These are phyloP conservation scores for Crossocerus cetratus DNA, from an alignment of 2,888 invertebrate genomes.

Conservation along the genomic window DNA sequence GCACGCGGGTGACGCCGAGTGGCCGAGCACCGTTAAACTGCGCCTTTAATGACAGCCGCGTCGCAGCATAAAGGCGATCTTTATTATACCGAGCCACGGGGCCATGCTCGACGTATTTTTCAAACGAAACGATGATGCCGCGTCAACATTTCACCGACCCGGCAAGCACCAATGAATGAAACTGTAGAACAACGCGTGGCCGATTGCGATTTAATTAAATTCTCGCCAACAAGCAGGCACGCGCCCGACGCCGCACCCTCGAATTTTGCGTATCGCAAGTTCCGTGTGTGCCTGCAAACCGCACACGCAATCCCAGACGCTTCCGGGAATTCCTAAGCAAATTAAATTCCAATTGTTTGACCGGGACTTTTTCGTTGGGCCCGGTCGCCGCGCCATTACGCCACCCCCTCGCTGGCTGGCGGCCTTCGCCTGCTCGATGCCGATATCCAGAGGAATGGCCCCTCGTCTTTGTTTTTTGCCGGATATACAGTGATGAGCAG, in stretches of 20 bases:
- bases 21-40: too few relatives aligned
- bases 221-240: neutral
- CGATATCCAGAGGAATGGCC: neutral
- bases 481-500: neutral
- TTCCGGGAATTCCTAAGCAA: neutral
- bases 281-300: neutral
- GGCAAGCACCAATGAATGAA: neutral
- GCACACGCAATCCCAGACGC: too few relatives aligned
- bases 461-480: neutral
- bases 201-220: slow-evolving; percentile 2
- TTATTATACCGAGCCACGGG: too few relatives aligned
- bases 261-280: neutral
- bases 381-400: too few relatives aligned
- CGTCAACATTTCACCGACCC: neutral
- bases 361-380: neutral
- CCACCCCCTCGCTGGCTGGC: neutral
- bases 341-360: slow-evolving; percentile 1
- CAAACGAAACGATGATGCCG: neutral
- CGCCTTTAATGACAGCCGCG: too few relatives aligned
- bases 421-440: neutral
- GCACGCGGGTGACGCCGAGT: neutral
- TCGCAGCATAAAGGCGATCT: too few relatives aligned
- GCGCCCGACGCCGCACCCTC: neutral
- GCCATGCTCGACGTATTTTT: too few relatives aligned
- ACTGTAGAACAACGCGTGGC: neutral